These are phyloP conservation scores for Atta colombica DNA, from an alignment of 1,140 invertebrate species.

Conservation along the genomic window DNA sequence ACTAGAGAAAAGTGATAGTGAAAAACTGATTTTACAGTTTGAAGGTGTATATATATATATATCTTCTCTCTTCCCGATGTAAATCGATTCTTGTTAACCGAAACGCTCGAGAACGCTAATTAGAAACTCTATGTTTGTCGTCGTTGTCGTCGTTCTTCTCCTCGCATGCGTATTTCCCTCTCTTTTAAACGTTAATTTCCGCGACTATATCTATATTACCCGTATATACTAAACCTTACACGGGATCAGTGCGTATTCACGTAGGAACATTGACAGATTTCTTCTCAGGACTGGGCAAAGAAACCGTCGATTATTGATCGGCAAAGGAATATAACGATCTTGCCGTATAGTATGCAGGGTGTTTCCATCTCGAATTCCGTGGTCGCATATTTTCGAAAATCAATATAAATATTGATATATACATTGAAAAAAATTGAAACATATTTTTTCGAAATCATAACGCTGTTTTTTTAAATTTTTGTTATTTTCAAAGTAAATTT, in stretches of 20 bases:
- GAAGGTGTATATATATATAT: not conserved
- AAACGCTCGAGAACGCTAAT: constrained; percentile 28
- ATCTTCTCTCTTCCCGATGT: constrained; percentile 40
- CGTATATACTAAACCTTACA: constrained; percentile 27
- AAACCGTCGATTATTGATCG: constrained; percentile 31
- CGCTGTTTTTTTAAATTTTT: not conserved
- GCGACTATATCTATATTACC: constrained; percentile 47
- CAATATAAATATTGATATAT: not conserved
- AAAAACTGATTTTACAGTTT: constrained; percentile 40
- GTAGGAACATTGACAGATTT: constrained; percentile 71
- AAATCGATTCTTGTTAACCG: constrained; percentile 39
- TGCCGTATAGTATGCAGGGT: not conserved
- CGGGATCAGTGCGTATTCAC: constrained; percentile 50
- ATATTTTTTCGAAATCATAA: constrained; percentile 2
- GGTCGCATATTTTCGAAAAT: constrained; percentile 1
- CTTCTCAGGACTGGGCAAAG: constrained; percentile 43
- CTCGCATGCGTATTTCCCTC: constrained; percentile 19
- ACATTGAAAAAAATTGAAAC: too few relatives aligned
- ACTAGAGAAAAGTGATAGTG: constrained; percentile 49
- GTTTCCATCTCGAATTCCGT: not conserved
- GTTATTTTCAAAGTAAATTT: not conserved
- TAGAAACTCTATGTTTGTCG: constrained; percentile 26
- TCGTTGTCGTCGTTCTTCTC: constrained; percentile 27
- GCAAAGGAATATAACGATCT: constrained; percentile 3
- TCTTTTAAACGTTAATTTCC: constrained; percentile 34